phyloP scores from a whole-genome alignment of 1,140 invertebrate species.

The Grapholita molesta region DNA sequence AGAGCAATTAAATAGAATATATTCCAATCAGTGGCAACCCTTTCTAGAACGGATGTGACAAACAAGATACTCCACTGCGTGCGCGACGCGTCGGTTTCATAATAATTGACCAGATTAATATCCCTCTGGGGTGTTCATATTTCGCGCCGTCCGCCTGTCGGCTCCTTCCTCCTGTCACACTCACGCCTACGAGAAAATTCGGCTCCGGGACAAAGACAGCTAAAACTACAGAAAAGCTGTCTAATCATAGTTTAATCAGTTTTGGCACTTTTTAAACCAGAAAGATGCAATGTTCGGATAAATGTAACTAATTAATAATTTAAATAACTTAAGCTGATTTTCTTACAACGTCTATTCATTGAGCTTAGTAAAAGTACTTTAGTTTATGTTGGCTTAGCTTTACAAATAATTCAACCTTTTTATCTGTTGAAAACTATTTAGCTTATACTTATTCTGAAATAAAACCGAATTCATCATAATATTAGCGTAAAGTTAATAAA shows the following conservation, averaged over 20 bases:
- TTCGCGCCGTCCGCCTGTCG: conserved; percentile 53
- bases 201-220: background rate
- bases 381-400: too few species aligned
- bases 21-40: conserved; percentile 38
- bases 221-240: background rate
- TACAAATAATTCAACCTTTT: too few species aligned
- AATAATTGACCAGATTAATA: conserved; percentile 76
- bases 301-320: too few species aligned
- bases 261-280: background rate
- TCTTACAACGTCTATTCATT: too few species aligned
- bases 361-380: too few species aligned
- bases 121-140: conserved; percentile 63
- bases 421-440: too few species aligned
- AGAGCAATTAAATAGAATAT: too few species aligned
- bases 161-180: conserved; percentile 3
- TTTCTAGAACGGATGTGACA: conserved; percentile 55
- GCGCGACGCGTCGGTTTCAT: conserved; percentile 58
- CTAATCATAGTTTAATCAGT: background rate
- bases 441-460: too few species aligned
- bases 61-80: conserved; percentile 52
- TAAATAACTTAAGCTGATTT: too few species aligned
- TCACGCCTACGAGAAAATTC: conserved; percentile 6
- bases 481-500: too few species aligned
- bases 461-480: too few species aligned
- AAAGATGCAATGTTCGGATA: too few species aligned